Evolutionary conservation across 2,797 vertebrate species (phyloP), one percentile per base, ranked within the genome.

Genomic region (Pangasius sanitwongsei): DNA sequence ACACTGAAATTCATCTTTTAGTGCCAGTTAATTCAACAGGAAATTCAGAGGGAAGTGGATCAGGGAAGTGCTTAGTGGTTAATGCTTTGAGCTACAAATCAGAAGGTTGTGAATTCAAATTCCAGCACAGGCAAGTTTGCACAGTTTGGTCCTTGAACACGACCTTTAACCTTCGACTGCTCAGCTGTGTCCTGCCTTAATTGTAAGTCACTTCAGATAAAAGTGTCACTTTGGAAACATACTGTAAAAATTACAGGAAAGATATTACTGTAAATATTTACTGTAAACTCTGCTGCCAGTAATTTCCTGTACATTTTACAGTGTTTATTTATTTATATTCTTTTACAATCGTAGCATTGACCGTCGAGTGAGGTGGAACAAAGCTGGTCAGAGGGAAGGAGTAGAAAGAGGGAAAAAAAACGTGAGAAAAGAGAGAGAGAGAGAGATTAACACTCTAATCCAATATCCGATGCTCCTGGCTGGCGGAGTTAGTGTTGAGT

Each of bases 391-490:
- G 34, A n/a, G n/a, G 28, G 50, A 55, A 59, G 80, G 28, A 50
- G 65, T 11, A 34, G 50, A 16, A 34, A 34, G 55, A 31, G 57
- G 25, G 50, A 41, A 81, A 50, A 86, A 87, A 91, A 85, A 92
- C 92, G 92, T 92, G 93, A 94, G 94, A 93, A 69, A 84, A 93
- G 91, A 91, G 92, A 16, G 75, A 93, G 75, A 93, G 41, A 41
- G 41, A 41, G 41, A 92, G 92, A 94, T 94, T 94, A 94, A 91
- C 91, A 91, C 90, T 90, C 93, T 94, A 93, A 95, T 94, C 93
- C 92, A 94, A 93, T 94, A 95, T 93, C 92, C 92, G 91, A 93
- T 92, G 92, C 92, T 93, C 90, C 93, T 93, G 93, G 92, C 93
- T 57, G 91, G 90, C 89, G 86, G 91, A 91, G 90, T 87, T 86